Evolutionary conservation across 2,888 invertebrate genomes (phyloP).

Genomic region (Criorhina ranunculi): DNA sequence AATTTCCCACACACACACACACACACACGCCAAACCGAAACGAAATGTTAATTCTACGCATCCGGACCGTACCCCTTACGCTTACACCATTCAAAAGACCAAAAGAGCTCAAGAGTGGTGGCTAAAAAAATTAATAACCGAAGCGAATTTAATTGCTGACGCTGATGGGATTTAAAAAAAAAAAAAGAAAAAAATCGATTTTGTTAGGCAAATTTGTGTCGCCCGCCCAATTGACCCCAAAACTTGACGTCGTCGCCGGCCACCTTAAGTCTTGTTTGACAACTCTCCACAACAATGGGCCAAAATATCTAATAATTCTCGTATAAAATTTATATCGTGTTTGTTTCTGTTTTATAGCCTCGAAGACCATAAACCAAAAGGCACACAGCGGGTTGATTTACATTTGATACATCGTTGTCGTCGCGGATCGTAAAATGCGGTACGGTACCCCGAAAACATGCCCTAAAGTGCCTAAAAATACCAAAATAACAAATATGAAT

Average conservation of each 20-base stretch:
- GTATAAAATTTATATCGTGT: constrained; percentile 67
- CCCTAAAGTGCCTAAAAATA: background rate
- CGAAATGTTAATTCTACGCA: constrained; percentile 2
- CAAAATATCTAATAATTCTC: constrained; percentile 46
- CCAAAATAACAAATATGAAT: constrained; percentile 59
- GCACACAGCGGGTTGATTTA: constrained; percentile 68
- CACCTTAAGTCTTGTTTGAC: constrained; percentile 60
- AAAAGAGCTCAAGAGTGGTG: constrained; percentile 36
- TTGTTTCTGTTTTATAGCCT: constrained; percentile 66
- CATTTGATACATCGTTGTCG: constrained; percentile 54
- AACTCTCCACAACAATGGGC: constrained; percentile 62
- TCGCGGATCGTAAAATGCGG: constrained; percentile 31
- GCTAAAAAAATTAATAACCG: constrained; percentile 62
- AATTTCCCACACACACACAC: constrained; percentile 17
- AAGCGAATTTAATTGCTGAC: constrained; percentile 70
- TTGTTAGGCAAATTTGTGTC: constrained; percentile 34
- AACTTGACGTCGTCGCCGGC: background rate
- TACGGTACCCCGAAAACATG: constrained; percentile 43
- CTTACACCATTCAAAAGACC: too few relatives aligned
- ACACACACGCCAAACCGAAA: constrained; percentile 1
- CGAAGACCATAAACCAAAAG: constrained; percentile 59
- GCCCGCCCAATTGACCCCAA: constrained; percentile 38
- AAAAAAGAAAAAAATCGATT: too few relatives aligned
- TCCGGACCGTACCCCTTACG: background rate
- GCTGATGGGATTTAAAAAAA: constrained; percentile 65